Base-by-base conservation (phyloP, 2,113 vertebrate genomes). In the Phaethon lepturus region DNA sequence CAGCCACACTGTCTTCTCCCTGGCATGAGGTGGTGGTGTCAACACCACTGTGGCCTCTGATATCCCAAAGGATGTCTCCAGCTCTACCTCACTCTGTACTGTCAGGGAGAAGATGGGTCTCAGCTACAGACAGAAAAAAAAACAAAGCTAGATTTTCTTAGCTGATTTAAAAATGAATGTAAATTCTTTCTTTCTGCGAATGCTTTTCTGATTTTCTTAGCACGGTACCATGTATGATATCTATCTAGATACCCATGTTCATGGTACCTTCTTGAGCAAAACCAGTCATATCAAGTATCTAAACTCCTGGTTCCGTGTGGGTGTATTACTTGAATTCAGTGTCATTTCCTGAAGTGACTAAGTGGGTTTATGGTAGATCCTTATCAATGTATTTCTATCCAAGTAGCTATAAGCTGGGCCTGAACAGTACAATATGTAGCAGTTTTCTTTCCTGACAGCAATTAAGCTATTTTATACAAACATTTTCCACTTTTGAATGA, bases 161-260 rank as follows among this genome's bases (percentile, higher is more conserved):
- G 26, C 15, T 40, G 26, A 24, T 63, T 49, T 68, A 15, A 63
- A 87, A 91, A 60, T 12, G 0, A 53, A 16, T 13, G 29, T 17
- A 0, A 53, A 8, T 62, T 69, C n/a, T 47, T 86, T 56, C 5
- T 68, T 29, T 38, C 47, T 3, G 2, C 1, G 1, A 78, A 18
- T 7, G 2, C 11, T 84, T 47, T 74, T 76, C 35, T 58, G 69
- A 35, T 25, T 95, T 82, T 86, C 78, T 64, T 5, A n/a, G 22
- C 45, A 42, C 29, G 12, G 8, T 47, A 5, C 0, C 1, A 20
- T 29, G 13, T 33, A 7, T 29, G n/a, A 11, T 38, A 14, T 4
- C 75, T 53, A 7, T 53, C 17, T 29, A n/a, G 29, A 55, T 6
- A 68, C 8, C 55, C n/a, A 6, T n/a, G 42, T 15, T 68, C 40